Evolutionary conservation across 2,797 vertebrate species (phyloP).

Genomic region (Arnoldichthys spilopterus): DNA sequence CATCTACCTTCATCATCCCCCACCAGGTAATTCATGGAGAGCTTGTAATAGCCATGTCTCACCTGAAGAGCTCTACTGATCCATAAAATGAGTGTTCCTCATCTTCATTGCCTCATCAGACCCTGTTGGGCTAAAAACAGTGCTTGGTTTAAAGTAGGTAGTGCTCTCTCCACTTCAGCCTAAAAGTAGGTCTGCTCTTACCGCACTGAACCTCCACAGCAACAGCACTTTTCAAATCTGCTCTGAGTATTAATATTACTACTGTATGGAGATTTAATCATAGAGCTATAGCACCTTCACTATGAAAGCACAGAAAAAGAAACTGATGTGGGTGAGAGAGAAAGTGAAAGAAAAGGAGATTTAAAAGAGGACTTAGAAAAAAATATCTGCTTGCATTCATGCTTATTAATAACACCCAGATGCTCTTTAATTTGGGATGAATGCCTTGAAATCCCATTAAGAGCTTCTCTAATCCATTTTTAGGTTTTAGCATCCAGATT

Average conservation of each 20-base stretch:
- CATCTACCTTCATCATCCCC: not conserved
- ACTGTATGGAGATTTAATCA: slow-evolving; percentile 25
- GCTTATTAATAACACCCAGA: slow-evolving; percentile 62
- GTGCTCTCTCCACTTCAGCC: slow-evolving; percentile 28
- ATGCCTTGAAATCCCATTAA: slow-evolving; percentile 66
- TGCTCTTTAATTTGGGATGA: slow-evolving; percentile 65
- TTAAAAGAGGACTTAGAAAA: not conserved
- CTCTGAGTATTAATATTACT: slow-evolving; percentile 46
- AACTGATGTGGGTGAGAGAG: slow-evolving; percentile 13
- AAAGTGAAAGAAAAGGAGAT: not conserved
- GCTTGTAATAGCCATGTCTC: slow-evolving; percentile 5
- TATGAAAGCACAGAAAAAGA: not conserved
- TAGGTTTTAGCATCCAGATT: slow-evolving; percentile 63
- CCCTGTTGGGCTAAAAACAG: slow-evolving; percentile 62
- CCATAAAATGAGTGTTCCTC: slow-evolving; percentile 52
- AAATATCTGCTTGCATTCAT: slow-evolving; percentile 66
- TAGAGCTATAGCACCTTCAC: not conserved
- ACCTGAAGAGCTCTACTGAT: slow-evolving; percentile 24
- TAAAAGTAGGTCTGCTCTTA: slow-evolving; percentile 58
- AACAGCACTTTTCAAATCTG: slow-evolving; percentile 26
- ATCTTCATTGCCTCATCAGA: slow-evolving; percentile 65
- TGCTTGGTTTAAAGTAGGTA: slow-evolving; percentile 67
- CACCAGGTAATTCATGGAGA: not conserved
- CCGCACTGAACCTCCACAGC: slow-evolving; percentile 55
- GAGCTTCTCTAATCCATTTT: slow-evolving; percentile 66